Evolutionary conservation across 2,888 invertebrate species (phyloP).

Genomic region (Scaptomyza cyrtandrae): DNA sequence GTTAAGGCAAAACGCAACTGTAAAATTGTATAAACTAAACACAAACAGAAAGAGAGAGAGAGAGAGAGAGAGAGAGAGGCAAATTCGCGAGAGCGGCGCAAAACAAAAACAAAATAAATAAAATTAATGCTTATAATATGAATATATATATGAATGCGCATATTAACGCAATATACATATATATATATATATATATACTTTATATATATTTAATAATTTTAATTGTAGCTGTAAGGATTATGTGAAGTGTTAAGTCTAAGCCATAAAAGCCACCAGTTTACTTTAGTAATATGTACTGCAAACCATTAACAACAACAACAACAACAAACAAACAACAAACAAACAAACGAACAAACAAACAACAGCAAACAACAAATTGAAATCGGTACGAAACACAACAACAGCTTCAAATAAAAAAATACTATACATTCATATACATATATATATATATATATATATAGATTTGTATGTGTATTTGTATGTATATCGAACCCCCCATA

Average conservation of each 20-base stretch:
- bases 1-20: slow-evolving; percentile 34
- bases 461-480: neutral
- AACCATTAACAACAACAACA: slow-evolving; percentile 41
- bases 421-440: neutral
- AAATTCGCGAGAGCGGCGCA: slow-evolving; percentile 27
- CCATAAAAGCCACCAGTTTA: slow-evolving; percentile 78
- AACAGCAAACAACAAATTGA: slow-evolving; percentile 16
- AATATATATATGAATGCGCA: slow-evolving; percentile 9
- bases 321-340: neutral
- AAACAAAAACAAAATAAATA: slow-evolving; percentile 23
- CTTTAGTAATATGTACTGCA: slow-evolving; percentile 61
- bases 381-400: slow-evolving; percentile 24
- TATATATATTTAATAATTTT: slow-evolving; percentile 28
- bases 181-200: slow-evolving; percentile 15
- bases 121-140: slow-evolving; percentile 37
- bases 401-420: slow-evolving; percentile 2
- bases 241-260: slow-evolving; percentile 70
- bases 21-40: slow-evolving; percentile 53
- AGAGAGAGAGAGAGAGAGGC: slow-evolving; percentile 1
- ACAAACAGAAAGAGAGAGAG: neutral
- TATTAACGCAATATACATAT: slow-evolving; percentile 3
- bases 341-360: slow-evolving; percentile 15
- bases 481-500: no score
- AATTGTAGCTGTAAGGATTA: slow-evolving; percentile 48
- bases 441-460: no score